Conservation (phyloP, 2,888 invertebrate genomes). For the Pteria penguin region DNA sequence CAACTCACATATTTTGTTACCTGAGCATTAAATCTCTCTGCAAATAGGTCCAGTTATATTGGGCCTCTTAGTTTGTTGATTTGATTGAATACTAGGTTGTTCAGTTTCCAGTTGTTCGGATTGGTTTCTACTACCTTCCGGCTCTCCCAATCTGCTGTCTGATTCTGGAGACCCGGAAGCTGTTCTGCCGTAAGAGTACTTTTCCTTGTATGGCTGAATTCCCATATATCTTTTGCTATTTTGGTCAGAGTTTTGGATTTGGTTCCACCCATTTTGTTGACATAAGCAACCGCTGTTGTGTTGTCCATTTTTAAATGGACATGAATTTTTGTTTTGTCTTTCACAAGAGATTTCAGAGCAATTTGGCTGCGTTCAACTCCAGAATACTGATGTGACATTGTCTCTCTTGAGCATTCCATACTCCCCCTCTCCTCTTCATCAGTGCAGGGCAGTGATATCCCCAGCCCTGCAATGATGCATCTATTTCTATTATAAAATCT, state of each 20-base stretch:
- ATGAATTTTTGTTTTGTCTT: conserved; percentile 6
- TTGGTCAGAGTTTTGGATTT: conserved; percentile 5
- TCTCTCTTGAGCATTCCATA: conserved; percentile 6
- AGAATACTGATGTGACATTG: conserved; percentile 15
- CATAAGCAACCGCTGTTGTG: conserved; percentile 10
- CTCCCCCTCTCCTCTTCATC: neutral
- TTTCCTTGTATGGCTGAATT: neutral
- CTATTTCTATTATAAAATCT: conserved; percentile 18
- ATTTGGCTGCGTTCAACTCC: conserved; percentile 22
- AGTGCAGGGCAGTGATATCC: neutral
- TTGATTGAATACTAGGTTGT: neutral
- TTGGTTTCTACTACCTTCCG: neutral
- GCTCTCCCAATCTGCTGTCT: conserved; percentile 13
- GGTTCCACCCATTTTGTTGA: conserved; percentile 19
- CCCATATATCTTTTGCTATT: neutral
- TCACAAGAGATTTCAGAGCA: neutral
- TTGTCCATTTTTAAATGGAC: conserved; percentile 14
- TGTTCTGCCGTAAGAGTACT: conserved; percentile 20
- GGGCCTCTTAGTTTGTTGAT: neutral
- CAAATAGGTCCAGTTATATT: neutral
- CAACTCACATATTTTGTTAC: conserved; percentile 15
- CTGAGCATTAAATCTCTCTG: conserved; percentile 13
- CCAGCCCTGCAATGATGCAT: conserved; percentile 13
- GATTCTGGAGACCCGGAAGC: neutral
- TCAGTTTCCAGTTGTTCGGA: conserved; percentile 13